Conservation (phyloP, 23 tunicate species). For the Phallusia fumigata region DNA sequence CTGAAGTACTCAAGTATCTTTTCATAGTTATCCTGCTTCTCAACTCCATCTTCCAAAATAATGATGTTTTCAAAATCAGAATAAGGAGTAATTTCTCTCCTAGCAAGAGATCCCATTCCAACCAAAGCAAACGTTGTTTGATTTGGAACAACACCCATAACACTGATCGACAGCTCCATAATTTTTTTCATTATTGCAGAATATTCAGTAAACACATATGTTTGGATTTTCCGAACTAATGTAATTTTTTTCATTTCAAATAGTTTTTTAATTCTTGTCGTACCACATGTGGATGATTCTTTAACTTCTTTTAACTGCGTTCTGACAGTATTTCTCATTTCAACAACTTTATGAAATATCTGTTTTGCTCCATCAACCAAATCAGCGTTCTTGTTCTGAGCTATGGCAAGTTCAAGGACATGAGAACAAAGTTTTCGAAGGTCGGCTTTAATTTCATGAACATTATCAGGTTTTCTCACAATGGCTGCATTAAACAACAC, state of each 20-base stretch:
- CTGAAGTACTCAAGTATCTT: conserved; percentile 33
- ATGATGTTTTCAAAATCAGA: conserved; percentile 20
- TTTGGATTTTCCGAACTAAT: background rate
- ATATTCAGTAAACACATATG: background rate
- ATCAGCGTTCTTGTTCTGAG: background rate
- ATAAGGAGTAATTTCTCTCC: conserved; percentile 20
- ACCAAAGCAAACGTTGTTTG: conserved; percentile 25
- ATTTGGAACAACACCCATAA: conserved; percentile 17
- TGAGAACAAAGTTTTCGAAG: background rate
- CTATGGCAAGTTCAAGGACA: background rate
- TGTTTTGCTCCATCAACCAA: background rate
- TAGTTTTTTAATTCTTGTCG: too few species aligned
- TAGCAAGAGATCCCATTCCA: conserved; percentile 20
- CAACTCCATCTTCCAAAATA: conserved; percentile 26
- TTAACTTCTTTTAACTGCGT: too few species aligned
- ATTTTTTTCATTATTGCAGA: background rate
- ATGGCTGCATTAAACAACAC: conserved; percentile 12
- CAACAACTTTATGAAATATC: background rate
- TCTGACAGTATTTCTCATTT: background rate
- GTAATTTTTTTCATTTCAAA: background rate
- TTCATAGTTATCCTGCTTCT: conserved; percentile 37
- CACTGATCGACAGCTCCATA: background rate
- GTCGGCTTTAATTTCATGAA: background rate
- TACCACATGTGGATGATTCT: too few species aligned
- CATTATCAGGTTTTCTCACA: background rate